These are phyloP conservation scores for Carassius auratus DNA, from an alignment of 2,113 vertebrate species.

Conservation along the genomic window DNA sequence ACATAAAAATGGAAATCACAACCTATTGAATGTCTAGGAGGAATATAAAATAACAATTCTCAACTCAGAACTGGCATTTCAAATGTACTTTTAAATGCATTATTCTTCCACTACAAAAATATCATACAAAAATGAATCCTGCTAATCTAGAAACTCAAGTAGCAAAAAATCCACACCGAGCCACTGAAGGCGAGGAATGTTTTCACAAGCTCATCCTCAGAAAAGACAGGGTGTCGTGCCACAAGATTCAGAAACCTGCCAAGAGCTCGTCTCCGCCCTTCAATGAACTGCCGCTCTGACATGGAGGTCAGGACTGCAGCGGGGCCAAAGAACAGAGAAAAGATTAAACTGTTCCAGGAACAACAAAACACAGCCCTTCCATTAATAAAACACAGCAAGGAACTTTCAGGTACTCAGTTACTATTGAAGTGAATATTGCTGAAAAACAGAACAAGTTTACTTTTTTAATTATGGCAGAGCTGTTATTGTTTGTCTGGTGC, in stretches of 20 bases:
- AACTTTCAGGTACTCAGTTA: background rate
- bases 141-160: background rate
- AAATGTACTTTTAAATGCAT: background rate
- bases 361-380: background rate
- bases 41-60: background rate
- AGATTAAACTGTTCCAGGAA: conserved; percentile 13
- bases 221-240: conserved; percentile 91
- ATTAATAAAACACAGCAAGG: conserved; percentile 7
- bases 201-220: conserved; percentile 87
- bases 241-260: conserved; percentile 92
- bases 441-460: background rate
- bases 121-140: background rate
- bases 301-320: conserved; percentile 67
- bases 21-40: background rate
- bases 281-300: conserved; percentile 94
- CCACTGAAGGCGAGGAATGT: conserved; percentile 92
- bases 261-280: conserved; percentile 86
- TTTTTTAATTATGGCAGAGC: conserved; percentile 9
- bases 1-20: conserved; percentile 20
- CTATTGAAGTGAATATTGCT: conserved; percentile 12
- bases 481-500: background rate
- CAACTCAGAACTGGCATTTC: background rate
- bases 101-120: background rate
- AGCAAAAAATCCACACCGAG: conserved; percentile 76
- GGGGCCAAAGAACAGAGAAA: conserved; percentile 42